Conservation (phyloP, 2,797 vertebrate genomes). For the Chaetodon trifasciatus region DNA sequence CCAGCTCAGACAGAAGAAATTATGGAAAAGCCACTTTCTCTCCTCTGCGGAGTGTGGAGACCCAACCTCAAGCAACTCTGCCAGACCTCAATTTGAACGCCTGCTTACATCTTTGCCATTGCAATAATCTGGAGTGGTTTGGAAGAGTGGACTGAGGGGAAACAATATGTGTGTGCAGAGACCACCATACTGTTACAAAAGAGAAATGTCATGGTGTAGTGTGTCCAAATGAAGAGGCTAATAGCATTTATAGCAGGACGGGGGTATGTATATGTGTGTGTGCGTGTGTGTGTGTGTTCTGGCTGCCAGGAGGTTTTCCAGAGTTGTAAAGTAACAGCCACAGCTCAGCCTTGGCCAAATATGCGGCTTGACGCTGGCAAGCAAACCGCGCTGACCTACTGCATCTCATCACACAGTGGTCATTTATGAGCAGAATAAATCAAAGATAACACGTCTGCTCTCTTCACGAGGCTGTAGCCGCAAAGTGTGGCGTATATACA, state of each 20-base stretch:
- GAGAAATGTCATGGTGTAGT: constrained; percentile 59
- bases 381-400: constrained; percentile 42
- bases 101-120: constrained; percentile 73
- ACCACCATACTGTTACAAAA: constrained; percentile 64
- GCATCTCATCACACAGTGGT: constrained; percentile 56
- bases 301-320: constrained; percentile 62
- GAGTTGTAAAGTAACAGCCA: constrained; percentile 60
- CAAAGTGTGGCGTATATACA: constrained; percentile 43
- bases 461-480: constrained; percentile 38
- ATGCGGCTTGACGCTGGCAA: constrained; percentile 40
- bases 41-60: constrained; percentile 61
- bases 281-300: constrained; percentile 46
- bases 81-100: constrained; percentile 80
- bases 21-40: constrained; percentile 67
- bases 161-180: constrained; percentile 65
- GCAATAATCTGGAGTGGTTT: constrained; percentile 76
- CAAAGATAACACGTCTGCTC: constrained; percentile 55
- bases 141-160: constrained; percentile 62
- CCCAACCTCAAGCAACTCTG: constrained; percentile 68
- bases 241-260: constrained; percentile 41
- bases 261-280: constrained; percentile 20
- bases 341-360: constrained; percentile 57
- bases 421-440: constrained; percentile 68
- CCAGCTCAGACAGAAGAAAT: constrained; percentile 64
- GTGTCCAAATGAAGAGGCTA: constrained; percentile 67